A percentile compares a stretch with the other conserved stretches of the same genome.
phyloP scores from a whole-genome alignment of 1,140 invertebrate genomes.

The Hermetia illucens region DNA sequence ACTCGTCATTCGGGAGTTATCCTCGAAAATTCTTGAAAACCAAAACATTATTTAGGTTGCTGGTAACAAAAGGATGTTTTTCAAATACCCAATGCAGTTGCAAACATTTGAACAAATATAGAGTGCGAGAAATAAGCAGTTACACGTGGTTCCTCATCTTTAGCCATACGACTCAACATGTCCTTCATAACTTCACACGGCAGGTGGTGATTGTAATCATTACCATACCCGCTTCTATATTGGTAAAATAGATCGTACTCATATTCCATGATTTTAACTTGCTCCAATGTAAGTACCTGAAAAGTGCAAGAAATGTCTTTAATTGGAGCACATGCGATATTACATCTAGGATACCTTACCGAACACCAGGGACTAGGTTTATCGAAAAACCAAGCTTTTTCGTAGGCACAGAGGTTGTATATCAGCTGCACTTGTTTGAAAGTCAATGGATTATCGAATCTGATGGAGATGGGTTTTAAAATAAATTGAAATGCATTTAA shows the following conservation, averaged over 20 bases:
- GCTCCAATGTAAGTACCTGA: slow-evolving; percentile 39
- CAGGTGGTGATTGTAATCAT: slow-evolving; percentile 35
- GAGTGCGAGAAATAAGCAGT: slow-evolving; percentile 57
- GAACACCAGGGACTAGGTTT: slow-evolving; percentile 55
- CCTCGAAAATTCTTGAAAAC: too few species aligned
- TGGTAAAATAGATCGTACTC: slow-evolving; percentile 48
- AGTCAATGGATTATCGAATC: slow-evolving; percentile 31
- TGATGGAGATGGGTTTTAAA: too few species aligned
- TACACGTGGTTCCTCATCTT: slow-evolving; percentile 31
- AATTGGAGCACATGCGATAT: slow-evolving; percentile 13
- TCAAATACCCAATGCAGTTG: slow-evolving; percentile 45
- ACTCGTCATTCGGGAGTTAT: slow-evolving; percentile 49
- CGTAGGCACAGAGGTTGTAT: slow-evolving; percentile 56
- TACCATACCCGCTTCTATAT: slow-evolving; percentile 46
- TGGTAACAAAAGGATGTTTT: too few species aligned
- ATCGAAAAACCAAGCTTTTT: slow-evolving; percentile 47
- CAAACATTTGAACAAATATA: slow-evolving; percentile 37
- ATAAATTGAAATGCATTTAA: too few species aligned
- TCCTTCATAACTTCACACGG: slow-evolving; percentile 47
- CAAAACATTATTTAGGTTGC: too few species aligned
- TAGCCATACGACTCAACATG: slow-evolving; percentile 39
- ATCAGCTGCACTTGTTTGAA: slow-evolving; percentile 34
- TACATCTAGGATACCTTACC: slow-evolving; percentile 16
- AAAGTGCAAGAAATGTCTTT: not conserved
- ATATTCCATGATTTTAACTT: slow-evolving; percentile 46